Conservation (phyloP, 2,113 vertebrate genomes). For the Symphodus melops region DNA sequence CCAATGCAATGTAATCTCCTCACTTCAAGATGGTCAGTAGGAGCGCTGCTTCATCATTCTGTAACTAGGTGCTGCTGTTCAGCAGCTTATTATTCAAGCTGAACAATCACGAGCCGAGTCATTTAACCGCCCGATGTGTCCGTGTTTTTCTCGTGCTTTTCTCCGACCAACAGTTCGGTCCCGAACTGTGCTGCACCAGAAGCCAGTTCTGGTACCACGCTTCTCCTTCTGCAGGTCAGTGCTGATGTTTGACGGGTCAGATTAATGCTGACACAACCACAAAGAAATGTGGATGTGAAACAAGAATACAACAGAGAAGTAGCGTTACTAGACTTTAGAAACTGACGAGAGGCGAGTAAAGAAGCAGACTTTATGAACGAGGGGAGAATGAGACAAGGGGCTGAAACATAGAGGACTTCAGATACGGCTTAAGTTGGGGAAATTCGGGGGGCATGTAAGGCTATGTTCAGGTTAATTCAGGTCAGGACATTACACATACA, state of each 20-base stretch:
- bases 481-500: not conserved
- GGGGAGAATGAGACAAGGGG: not conserved
- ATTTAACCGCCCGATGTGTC: not conserved
- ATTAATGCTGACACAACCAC: conserved; percentile 36
- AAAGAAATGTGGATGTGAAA: conserved; percentile 36
- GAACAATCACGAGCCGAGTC: conserved; percentile 14
- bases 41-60: conserved; percentile 1
- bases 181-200: conserved; percentile 9
- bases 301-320: conserved; percentile 1
- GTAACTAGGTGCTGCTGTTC: not conserved
- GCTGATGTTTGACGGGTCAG: conserved; percentile 19
- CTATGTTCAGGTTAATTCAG: conserved; percentile 1
- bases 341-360: not conserved
- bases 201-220: not conserved
- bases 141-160: not conserved
- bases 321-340: not conserved
- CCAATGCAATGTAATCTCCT: not conserved
- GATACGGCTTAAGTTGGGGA: not conserved
- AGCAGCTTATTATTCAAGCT: conserved; percentile 41
- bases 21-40: not conserved
- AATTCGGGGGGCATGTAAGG: not conserved
- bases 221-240: conserved; percentile 22
- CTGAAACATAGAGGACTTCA: not conserved
- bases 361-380: conserved; percentile 1
- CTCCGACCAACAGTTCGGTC: conserved; percentile 3